Percentiles rank a stretch among this genome's conserved stretches.
phyloP scores from a whole-genome alignment of 2,797 vertebrate species.

The Syncerus caffer region DNA sequence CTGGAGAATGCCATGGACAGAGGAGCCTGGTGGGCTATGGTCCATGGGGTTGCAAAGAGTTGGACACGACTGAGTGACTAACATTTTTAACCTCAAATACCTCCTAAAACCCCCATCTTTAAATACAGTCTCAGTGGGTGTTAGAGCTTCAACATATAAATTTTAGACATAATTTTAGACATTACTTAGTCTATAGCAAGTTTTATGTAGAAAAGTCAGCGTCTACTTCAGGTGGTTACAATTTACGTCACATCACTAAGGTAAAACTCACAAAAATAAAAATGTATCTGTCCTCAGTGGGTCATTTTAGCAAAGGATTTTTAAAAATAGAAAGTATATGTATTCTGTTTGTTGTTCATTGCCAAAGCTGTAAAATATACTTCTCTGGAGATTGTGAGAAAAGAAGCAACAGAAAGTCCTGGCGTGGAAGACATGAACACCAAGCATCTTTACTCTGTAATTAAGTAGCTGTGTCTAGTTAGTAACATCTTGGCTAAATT shows the following conservation, averaged over 20 bases:
- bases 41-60: neutral
- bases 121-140: neutral
- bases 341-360: neutral
- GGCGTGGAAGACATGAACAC: neutral
- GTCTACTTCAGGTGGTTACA: neutral
- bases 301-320: slow-evolving; percentile 9
- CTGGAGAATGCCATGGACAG: neutral
- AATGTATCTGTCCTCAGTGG: neutral
- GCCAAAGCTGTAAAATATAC: neutral
- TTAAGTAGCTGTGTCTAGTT: neutral
- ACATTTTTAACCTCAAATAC: neutral
- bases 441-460: neutral
- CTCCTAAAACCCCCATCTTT: neutral
- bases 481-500: neutral
- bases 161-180: neutral
- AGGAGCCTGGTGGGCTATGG: neutral
- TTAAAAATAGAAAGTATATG: neutral
- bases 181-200: neutral
- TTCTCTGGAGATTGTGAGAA: neutral
- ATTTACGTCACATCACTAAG: neutral
- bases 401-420: neutral
- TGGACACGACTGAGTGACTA: neutral
- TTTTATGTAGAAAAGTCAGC: neutral
- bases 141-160: neutral
- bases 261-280: slow-evolving; percentile 49